Conservation (phyloP, 2,888 invertebrate species). For the Orchesella flavescens region DNA sequence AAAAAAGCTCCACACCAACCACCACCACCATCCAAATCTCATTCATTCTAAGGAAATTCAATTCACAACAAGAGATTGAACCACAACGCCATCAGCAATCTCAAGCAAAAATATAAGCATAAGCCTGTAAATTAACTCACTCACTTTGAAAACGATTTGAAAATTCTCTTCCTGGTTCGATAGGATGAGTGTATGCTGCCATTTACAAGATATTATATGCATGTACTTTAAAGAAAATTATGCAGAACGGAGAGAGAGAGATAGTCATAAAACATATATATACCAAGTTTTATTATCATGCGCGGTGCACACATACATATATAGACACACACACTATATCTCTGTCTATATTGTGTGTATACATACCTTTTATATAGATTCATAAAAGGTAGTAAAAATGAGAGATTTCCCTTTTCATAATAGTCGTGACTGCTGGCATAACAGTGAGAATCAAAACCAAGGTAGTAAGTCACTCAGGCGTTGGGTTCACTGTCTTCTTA, state of each 20-base stretch:
- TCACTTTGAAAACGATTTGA: constrained; percentile 58
- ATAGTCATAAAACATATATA: neutral
- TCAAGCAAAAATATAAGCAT: constrained; percentile 16
- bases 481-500: constrained; percentile 67
- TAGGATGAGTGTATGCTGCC: constrained; percentile 9
- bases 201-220: neutral
- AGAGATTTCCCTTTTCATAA: constrained; percentile 65
- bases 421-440: constrained; percentile 63
- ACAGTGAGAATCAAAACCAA: constrained; percentile 64
- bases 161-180: constrained; percentile 67
- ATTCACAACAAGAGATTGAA: constrained; percentile 14
- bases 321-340: neutral
- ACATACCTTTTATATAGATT: neutral
- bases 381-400: constrained; percentile 32
- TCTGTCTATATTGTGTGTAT: neutral
- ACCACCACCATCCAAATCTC: constrained; percentile 13
- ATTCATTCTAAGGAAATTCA: constrained; percentile 10
- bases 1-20: neutral
- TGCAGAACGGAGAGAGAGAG: neutral
- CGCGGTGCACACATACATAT: neutral
- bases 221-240: neutral
- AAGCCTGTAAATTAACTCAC: constrained; percentile 47
- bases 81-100: constrained; percentile 27
- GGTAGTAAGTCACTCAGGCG: constrained; percentile 66
- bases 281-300: neutral